Evolutionary conservation across 2,113 vertebrate species (phyloP).

Genomic region (Oplegnathus fasciatus): DNA sequence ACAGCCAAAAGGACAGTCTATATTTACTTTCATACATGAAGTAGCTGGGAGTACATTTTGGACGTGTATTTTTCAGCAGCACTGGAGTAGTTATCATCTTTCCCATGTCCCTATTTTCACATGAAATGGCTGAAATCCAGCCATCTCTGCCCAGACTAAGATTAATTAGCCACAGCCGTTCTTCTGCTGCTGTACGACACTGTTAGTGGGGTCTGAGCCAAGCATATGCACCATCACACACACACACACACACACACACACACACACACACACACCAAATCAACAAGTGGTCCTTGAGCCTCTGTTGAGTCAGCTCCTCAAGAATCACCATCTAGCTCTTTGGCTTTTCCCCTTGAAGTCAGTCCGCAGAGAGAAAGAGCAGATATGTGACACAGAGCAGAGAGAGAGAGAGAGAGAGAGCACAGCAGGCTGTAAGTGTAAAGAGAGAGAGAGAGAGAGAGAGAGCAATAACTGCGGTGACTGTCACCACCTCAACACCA

Average conservation of each 20-base stretch:
- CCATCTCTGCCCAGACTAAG: constrained; percentile 44
- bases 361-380: constrained; percentile 48
- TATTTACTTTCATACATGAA: constrained; percentile 54
- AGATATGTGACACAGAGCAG: constrained; percentile 37
- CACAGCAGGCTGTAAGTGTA: not conserved
- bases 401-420: not conserved
- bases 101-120: constrained; percentile 40
- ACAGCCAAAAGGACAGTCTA: constrained; percentile 15
- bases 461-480: constrained; percentile 16
- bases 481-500: constrained; percentile 55
- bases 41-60: constrained; percentile 31
- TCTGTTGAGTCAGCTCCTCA: constrained; percentile 64
- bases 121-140: constrained; percentile 64
- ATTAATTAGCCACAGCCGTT: constrained; percentile 57
- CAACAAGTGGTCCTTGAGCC: constrained; percentile 58
- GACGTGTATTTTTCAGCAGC: constrained; percentile 8
- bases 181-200: constrained; percentile 46
- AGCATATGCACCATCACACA: constrained; percentile 37
- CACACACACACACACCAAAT: constrained; percentile 19
- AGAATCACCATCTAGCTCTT: constrained; percentile 53
- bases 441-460: constrained; percentile 12
- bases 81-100: constrained; percentile 9
- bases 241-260: constrained; percentile 21
- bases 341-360: constrained; percentile 55
- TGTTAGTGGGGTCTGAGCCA: constrained; percentile 39